Base-by-base conservation (phyloP, 1,140 invertebrate genomes). In the Apis florea region DNA sequence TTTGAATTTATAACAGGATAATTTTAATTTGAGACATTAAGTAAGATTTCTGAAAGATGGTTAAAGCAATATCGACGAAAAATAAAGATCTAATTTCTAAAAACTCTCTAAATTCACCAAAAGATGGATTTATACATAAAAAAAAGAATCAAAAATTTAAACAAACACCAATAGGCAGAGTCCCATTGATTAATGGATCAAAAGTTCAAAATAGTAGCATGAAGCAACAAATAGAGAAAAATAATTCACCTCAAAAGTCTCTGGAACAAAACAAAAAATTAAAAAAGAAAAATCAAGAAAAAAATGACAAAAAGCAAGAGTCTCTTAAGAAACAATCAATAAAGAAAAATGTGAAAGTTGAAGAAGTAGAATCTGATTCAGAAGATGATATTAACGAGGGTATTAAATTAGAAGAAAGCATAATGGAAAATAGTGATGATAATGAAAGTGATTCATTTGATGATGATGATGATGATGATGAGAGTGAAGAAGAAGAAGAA, bases 61-160 rank as follows among this genome's bases (percentile, higher is more conserved):
- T 40, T 26, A 85, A 82, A 76, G 3, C 40, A 15, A 0, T n/a
- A n/a, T 0, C 10, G 11, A 66, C n/a, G 24, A 1, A 58, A 1
- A 69, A 61, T 9, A 56, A 64, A 54, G 15, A 17, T 67, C 12
- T 49, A 17, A 15, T 6, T 11, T 10, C 53, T 1, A 82, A 76
- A 8, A 17, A 75, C 0, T 4, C 51, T 0, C n/a, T 83, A 1
- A 51, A 40, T 26, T 19, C 13, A 21, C 64, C 40, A 19, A 87
- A 77, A 59, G 21, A 47, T 15, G 80, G 80, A 13, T 83, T 64
- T 40, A 2, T 86, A 51, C 73, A 79, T 0, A 86, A 86, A 13
- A 78, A 86, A 2, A 86, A 86, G n/a, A 78, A 67, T 15, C 15
- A 71, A 10, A 91, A 90, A 78, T 89, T 89, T n/a, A 90, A 89